Conservation (phyloP, 2,888 invertebrate genomes). For the Ophraella communa region DNA sequence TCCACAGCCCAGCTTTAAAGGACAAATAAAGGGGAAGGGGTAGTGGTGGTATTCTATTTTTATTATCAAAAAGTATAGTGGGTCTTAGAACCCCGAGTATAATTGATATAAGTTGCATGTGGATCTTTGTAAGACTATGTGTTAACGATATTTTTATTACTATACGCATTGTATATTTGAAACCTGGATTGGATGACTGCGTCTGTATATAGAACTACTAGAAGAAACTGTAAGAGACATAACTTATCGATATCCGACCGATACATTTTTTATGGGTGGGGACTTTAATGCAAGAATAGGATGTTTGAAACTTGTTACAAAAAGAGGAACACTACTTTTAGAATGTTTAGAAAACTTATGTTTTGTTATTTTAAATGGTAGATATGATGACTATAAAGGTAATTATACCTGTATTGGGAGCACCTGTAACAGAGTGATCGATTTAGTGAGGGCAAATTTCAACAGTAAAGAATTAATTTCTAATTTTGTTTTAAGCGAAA, state of each 20-base stretch:
- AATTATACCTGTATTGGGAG: not conserved
- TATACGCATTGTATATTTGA: conserved; percentile 1
- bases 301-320: not conserved
- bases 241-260: not conserved
- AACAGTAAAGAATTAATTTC: not conserved
- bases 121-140: not conserved
- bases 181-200: not conserved
- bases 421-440: not conserved
- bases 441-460: not conserved
- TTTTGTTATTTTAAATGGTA: not conserved
- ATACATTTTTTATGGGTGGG: not conserved
- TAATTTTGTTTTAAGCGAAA: not conserved
- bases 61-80: not conserved
- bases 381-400: not conserved
- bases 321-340: not conserved
- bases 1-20: not conserved
- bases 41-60: not conserved
- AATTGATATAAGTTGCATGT: not conserved
- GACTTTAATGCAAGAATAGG: not conserved
- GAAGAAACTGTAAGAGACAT: conserved; percentile 1
- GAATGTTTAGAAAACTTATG: not conserved
- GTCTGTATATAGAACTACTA: not conserved
- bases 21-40: too few species aligned
- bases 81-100: not conserved
- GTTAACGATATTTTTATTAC: not conserved